These are phyloP conservation scores for Bufotes viridis DNA, from an alignment of 2,797 vertebrate species.

Conservation along the genomic window DNA sequence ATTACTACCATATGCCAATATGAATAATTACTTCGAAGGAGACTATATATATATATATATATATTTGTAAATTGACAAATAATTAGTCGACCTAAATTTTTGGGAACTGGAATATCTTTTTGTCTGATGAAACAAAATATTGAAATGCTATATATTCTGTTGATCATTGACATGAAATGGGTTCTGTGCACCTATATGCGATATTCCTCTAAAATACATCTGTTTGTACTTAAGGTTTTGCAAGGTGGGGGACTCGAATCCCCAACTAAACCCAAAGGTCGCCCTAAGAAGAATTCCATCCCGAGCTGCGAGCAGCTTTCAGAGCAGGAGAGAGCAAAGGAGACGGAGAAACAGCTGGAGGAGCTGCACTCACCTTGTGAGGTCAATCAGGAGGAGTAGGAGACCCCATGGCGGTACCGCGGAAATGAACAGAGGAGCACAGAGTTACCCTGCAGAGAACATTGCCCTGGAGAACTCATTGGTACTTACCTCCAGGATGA, in stretches of 20 bases:
- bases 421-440: not conserved
- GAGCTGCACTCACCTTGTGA: conserved; percentile 78
- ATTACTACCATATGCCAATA: no score
- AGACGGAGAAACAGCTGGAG: conserved; percentile 81
- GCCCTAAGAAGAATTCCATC: conserved; percentile 98
- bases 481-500: not conserved
- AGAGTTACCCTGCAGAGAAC: not conserved
- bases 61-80: not conserved
- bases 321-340: conserved; percentile 86
- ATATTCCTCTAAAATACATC: conserved; percentile 16
- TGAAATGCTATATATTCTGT: not conserved
- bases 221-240: conserved; percentile 80
- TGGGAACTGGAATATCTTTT: not conserved
- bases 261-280: conserved; percentile 96
- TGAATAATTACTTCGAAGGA: not conserved
- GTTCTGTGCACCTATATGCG: not conserved
- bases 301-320: conserved; percentile 94
- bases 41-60: not conserved
- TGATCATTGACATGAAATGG: not conserved
- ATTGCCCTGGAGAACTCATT: not conserved
- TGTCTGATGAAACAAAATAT: not conserved
- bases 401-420: not conserved
- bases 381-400: conserved; percentile 85
- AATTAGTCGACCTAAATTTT: not conserved
- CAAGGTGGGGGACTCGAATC: conserved; percentile 97